Evolutionary conservation across 2,888 invertebrate genomes (phyloP).

Genomic region (Hymenopus coronatus): DNA sequence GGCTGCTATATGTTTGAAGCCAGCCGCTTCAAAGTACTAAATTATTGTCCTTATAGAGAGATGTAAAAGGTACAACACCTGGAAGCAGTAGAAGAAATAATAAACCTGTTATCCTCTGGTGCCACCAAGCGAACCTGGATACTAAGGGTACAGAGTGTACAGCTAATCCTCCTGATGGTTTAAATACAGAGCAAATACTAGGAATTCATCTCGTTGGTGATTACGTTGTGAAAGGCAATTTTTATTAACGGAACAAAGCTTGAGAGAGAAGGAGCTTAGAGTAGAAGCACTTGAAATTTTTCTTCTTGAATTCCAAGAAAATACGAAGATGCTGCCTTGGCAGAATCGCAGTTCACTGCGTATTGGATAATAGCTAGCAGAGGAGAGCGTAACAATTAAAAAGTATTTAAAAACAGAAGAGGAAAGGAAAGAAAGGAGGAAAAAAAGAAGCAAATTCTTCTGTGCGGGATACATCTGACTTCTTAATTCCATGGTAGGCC

Average conservation of each 20-base stretch:
- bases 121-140: too few relatives aligned
- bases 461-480: constrained; percentile 7
- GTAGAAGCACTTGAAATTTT: not conserved
- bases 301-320: not conserved
- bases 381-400: not conserved
- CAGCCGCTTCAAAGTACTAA: too few relatives aligned
- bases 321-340: not conserved
- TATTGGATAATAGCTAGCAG: constrained; percentile 7
- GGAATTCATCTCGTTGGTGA: too few relatives aligned
- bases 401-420: not conserved
- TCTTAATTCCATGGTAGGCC: constrained; percentile 7
- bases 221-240: too few relatives aligned
- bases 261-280: not conserved
- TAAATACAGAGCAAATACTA: too few relatives aligned
- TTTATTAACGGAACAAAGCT: not conserved
- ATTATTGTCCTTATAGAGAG: too few relatives aligned
- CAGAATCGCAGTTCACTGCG: not conserved
- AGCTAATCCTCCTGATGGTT: too few relatives aligned
- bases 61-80: too few relatives aligned
- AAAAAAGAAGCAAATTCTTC: not conserved
- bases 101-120: too few relatives aligned
- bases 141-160: too few relatives aligned
- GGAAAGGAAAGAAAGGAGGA: not conserved
- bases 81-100: too few relatives aligned
- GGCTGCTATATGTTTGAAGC: too few relatives aligned